These are phyloP conservation scores for Botia almorhae DNA, from an alignment of 2,797 vertebrate genomes.

Conservation along the genomic window DNA sequence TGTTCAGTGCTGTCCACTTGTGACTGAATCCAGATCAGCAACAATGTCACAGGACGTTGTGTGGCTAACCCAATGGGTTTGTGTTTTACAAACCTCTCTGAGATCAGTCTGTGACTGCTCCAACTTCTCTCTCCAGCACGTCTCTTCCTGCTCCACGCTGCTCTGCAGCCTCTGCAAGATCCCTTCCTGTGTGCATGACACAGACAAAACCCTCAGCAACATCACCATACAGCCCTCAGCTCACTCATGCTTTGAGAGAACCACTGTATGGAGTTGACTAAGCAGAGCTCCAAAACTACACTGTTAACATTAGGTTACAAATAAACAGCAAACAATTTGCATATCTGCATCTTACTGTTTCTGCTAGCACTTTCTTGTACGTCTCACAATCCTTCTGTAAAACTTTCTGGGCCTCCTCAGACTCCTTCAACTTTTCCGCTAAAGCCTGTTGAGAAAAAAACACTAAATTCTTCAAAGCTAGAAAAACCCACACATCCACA, in stretches of 20 bases:
- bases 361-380: conserved; percentile 95
- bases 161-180: conserved; percentile 96
- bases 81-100: conserved; percentile 79
- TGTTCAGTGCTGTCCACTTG: too few species aligned
- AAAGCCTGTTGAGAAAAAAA: conserved; percentile 72
- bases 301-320: not conserved
- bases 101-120: conserved; percentile 88
- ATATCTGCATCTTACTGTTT: conserved; percentile 81
- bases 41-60: not conserved
- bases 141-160: conserved; percentile 96
- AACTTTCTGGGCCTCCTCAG: conserved; percentile 87
- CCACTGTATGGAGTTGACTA: too few species aligned
- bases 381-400: conserved; percentile 96
- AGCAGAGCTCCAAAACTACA: not conserved
- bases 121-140: conserved; percentile 92
- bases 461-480: not conserved
- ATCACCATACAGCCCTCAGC: not conserved
- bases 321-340: not conserved
- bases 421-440: conserved; percentile 89
- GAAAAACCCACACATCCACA: not conserved
- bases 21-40: too few species aligned
- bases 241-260: not conserved
- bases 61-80: not conserved
- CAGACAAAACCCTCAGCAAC: not conserved
- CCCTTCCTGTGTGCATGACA: conserved; percentile 84